Percentiles rank a stretch among this genome's conserved stretches.
phyloP scores from a whole-genome alignment of 2,113 vertebrate species.

The Albula goreensis region DNA sequence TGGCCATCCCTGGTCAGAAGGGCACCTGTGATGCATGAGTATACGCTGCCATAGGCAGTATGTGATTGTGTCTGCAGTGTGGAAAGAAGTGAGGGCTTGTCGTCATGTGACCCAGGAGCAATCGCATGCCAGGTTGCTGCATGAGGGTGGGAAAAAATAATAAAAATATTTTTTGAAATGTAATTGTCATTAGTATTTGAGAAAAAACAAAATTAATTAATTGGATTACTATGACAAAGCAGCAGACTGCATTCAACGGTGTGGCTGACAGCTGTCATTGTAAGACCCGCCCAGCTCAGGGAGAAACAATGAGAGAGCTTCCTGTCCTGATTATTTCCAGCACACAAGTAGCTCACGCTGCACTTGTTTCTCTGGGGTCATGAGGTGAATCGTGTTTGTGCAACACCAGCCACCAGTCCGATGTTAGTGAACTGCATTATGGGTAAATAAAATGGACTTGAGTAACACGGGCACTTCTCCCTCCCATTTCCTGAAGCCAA shows the following conservation, averaged over 20 bases:
- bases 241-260: not conserved
- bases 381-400: constrained; percentile 20
- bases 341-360: constrained; percentile 5
- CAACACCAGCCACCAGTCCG: constrained; percentile 9
- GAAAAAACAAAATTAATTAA: not conserved
- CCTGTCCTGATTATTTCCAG: constrained; percentile 20
- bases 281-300: not conserved
- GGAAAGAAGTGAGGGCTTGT: no score
- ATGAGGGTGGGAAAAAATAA: no score
- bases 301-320: constrained; percentile 17
- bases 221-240: not conserved
- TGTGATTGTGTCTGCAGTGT: no score
- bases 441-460: constrained; percentile 53
- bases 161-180: not conserved
- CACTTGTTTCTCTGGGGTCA: constrained; percentile 17
- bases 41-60: no score
- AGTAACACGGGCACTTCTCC: constrained; percentile 52
- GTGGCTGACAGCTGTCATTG: constrained; percentile 2
- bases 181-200: not conserved
- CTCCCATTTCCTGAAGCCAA: constrained; percentile 47
- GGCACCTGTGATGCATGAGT: no score
- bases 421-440: constrained; percentile 63
- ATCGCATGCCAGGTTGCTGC: no score
- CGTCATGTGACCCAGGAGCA: no score
- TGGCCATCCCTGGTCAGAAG: no score